phyloP scores from a whole-genome alignment of 2,888 invertebrate species.

The Synergus laeviventris region DNA sequence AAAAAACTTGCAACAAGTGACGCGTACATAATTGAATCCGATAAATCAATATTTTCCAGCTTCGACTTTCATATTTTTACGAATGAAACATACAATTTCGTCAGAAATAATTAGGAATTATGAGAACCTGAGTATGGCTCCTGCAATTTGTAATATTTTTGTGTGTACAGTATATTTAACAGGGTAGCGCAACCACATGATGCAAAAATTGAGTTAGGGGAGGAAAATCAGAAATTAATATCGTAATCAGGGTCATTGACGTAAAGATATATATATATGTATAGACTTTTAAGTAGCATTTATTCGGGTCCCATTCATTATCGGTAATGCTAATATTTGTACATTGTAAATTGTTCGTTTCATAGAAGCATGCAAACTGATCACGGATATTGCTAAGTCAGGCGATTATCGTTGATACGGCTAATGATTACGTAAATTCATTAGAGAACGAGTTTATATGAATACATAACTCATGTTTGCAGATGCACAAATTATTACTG shows the following conservation, averaged over 20 bases:
- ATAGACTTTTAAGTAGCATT: slow-evolving; percentile 43
- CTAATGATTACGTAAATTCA: slow-evolving; percentile 54
- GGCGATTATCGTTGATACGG: slow-evolving; percentile 60
- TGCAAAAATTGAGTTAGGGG: neutral
- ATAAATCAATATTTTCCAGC: slow-evolving; percentile 28
- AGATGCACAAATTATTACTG: neutral
- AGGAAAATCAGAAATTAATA: neutral
- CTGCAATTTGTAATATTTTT: too few relatives aligned
- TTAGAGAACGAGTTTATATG: slow-evolving; percentile 26
- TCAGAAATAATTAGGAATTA: neutral
- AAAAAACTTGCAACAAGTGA: slow-evolving; percentile 14
- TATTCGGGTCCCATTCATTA: slow-evolving; percentile 51
- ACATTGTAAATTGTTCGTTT: slow-evolving; percentile 48
- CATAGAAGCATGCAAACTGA: slow-evolving; percentile 46
- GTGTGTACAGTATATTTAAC: neutral
- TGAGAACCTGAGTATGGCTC: neutral
- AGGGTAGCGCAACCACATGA: neutral
- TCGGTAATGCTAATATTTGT: slow-evolving; percentile 59
- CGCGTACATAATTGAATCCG: neutral
- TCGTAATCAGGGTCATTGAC: neutral
- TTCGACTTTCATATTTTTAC: neutral
- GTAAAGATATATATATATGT: too few relatives aligned
- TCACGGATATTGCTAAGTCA: slow-evolving; percentile 60
- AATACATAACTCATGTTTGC: slow-evolving; percentile 5
- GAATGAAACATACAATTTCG: neutral